Conservation (phyloP, 1,140 invertebrate genomes). For the Drosophila truncata region DNA sequence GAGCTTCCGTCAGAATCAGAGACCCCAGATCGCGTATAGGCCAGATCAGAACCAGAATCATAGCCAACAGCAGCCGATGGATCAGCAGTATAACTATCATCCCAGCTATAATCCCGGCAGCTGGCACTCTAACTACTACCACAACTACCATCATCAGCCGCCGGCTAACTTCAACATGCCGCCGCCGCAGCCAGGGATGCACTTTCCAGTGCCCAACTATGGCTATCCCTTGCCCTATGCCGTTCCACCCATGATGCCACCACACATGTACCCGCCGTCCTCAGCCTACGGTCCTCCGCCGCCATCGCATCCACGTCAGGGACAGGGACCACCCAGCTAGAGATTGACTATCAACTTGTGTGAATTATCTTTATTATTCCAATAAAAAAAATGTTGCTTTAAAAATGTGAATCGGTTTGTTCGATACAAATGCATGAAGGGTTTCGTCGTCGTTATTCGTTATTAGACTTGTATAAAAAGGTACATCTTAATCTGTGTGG, state of each 20-base stretch:
- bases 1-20: conserved; percentile 37
- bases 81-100: conserved; percentile 68
- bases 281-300: conserved; percentile 35
- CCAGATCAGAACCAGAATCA: conserved; percentile 22
- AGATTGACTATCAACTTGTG: conserved; percentile 3
- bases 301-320: conserved; percentile 20
- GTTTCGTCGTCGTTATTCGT: too few species aligned
- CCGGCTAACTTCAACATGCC: conserved; percentile 66
- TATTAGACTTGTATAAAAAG: conserved; percentile 72
- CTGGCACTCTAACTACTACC: conserved; percentile 84
- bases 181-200: conserved; percentile 53
- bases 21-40: conserved; percentile 1
- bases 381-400: conserved; percentile 63
- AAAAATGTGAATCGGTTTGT: conserved; percentile 37
- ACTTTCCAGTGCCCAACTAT: conserved; percentile 55
- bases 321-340: conserved; percentile 29
- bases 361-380: conserved; percentile 61
- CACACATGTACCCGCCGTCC: conserved; percentile 36
- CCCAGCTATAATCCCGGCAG: conserved; percentile 79
- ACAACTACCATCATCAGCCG: conserved; percentile 67
- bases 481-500: conserved; percentile 79
- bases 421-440: conserved; percentile 66
- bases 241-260: conserved; percentile 56
- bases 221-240: conserved; percentile 57
- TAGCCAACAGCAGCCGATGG: conserved; percentile 23